Percentiles rank a stretch among this genome's conserved stretches.
These are phyloP conservation scores for Crossaster papposus DNA, from an alignment of 53 echinoderm and acorn worm species.

Conservation along the genomic window DNA sequence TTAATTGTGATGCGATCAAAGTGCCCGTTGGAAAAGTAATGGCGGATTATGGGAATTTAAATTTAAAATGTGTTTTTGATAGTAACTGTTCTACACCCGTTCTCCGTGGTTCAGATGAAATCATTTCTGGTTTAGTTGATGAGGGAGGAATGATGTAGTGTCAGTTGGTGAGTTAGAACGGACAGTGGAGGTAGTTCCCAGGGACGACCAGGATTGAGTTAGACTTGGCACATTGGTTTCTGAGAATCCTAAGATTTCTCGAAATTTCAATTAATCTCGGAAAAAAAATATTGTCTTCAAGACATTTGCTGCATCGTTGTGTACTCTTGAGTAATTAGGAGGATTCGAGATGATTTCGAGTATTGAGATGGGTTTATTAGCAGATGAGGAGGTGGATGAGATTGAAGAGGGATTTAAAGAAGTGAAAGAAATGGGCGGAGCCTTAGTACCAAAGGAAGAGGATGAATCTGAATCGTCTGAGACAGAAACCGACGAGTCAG, in stretches of 20 bases:
- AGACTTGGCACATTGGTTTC: not conserved
- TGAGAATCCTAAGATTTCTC: not conserved
- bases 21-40: slow-evolving; percentile 7
- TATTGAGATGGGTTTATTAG: slow-evolving; percentile 46
- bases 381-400: slow-evolving; percentile 30
- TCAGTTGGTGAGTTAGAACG: slow-evolving; percentile 5
- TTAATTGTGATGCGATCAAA: not conserved
- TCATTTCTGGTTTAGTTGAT: slow-evolving; percentile 17
- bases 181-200: not conserved
- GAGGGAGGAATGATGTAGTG: not conserved
- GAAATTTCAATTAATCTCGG: not conserved
- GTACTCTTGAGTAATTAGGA: not conserved
- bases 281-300: not conserved
- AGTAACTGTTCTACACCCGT: not conserved
- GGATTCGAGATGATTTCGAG: slow-evolving; percentile 31
- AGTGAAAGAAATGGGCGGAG: not conserved
- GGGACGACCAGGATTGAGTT: not conserved
- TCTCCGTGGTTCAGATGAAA: not conserved
- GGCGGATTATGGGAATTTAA: not conserved
- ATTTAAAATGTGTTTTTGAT: slow-evolving; percentile 9
- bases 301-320: not conserved
- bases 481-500: not conserved
- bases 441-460: not conserved
- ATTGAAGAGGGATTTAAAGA: not conserved
- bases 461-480: not conserved